These are phyloP conservation scores for Acrossocheilus fasciatus DNA, from an alignment of 2,797 vertebrate species.

Conservation along the genomic window DNA sequence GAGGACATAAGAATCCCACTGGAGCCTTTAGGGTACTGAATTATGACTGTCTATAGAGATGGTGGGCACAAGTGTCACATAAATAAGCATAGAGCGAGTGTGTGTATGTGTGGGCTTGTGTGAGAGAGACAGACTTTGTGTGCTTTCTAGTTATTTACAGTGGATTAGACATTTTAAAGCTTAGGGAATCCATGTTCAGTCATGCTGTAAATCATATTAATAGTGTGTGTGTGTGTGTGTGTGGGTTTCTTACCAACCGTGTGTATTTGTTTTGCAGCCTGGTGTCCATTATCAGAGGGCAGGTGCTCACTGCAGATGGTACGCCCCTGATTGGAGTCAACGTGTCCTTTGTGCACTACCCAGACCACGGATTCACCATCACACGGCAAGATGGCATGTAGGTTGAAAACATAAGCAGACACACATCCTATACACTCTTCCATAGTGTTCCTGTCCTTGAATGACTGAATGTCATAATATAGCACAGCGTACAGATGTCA, in stretches of 20 bases:
- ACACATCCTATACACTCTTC: constrained; percentile 28
- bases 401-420: constrained; percentile 65
- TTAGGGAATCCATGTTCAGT: constrained; percentile 47
- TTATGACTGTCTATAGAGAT: constrained; percentile 56
- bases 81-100: constrained; percentile 18
- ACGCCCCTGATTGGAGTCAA: constrained; percentile 98
- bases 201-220: constrained; percentile 59
- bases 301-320: constrained; percentile 95
- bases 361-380: constrained; percentile 93
- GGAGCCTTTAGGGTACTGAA: constrained; percentile 62
- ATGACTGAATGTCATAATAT: constrained; percentile 44
- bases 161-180: constrained; percentile 50
- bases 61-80: constrained; percentile 37
- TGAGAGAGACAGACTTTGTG: constrained; percentile 22
- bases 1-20: constrained; percentile 60
- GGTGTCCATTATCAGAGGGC: constrained; percentile 94
- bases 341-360: constrained; percentile 94
- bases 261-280: constrained; percentile 79
- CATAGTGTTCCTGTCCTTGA: constrained; percentile 35
- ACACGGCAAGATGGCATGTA: constrained; percentile 98
- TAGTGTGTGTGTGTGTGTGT: constrained; percentile 55
- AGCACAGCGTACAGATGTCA: constrained; percentile 32
- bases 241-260: constrained; percentile 51
- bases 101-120: background rate
- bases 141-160: constrained; percentile 44